Percentiles rank a stretch among this genome's conserved stretches.
Evolutionary conservation across 1,140 invertebrate genomes (phyloP).

Genomic region (Littorina saxatilis): DNA sequence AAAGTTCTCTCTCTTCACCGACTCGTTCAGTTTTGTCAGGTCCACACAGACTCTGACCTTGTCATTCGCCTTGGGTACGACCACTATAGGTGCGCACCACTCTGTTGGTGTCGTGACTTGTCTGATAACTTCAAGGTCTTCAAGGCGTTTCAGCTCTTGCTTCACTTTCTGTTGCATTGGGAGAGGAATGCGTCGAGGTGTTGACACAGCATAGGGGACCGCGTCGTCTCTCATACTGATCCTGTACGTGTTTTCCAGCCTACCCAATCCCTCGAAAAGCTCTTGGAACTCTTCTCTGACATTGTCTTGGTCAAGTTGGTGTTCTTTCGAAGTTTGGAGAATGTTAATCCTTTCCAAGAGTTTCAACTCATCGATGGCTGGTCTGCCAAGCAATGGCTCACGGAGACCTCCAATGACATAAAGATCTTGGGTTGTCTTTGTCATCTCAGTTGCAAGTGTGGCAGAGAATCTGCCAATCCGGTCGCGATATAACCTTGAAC

Average conservation of each 20-base stretch:
- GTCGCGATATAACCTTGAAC: too few species aligned
- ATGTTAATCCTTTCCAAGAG: neutral
- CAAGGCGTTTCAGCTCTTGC: neutral
- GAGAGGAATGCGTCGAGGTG: neutral
- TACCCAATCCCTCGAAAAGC: neutral
- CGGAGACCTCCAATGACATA: neutral
- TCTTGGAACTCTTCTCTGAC: neutral
- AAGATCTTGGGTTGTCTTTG: neutral
- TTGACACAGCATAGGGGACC: neutral
- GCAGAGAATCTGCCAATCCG: neutral
- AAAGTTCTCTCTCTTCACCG: neutral
- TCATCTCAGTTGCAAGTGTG: neutral
- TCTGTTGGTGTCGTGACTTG: neutral
- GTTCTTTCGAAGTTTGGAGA: neutral
- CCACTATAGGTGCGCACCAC: neutral
- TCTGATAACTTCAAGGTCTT: neutral
- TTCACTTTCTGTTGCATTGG: neutral
- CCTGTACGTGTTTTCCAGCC: neutral
- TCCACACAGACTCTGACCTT: neutral
- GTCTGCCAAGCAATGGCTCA: neutral
- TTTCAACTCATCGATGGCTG: neutral
- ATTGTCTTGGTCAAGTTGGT: too few species aligned
- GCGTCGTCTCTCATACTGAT: neutral
- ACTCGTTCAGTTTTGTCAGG: neutral
- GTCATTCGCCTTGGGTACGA: neutral